phyloP scores from a whole-genome alignment of 2,888 invertebrate species.

The Corythucha ciliata region DNA sequence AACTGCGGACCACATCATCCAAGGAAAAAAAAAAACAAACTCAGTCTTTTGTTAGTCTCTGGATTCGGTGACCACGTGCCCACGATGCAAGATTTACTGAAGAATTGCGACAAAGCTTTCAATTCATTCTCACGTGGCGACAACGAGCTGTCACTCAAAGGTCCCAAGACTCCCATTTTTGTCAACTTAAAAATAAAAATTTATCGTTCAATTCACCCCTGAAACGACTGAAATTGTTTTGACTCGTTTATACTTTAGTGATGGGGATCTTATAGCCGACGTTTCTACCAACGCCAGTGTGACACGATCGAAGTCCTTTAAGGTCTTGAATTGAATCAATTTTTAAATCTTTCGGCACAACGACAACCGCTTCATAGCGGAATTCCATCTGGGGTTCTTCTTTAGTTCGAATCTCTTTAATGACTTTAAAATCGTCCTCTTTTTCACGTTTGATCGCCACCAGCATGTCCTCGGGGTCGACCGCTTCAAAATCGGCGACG shows the following conservation, averaged over 20 bases:
- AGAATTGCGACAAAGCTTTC: conserved; percentile 67
- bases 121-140: conserved; percentile 72
- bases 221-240: too few relatives aligned
- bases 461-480: conserved; percentile 83
- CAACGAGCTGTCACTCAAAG: conserved; percentile 56
- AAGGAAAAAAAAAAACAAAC: conserved; percentile 48
- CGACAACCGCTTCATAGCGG: conserved; percentile 71
- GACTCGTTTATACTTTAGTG: conserved; percentile 40
- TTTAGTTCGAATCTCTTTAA: conserved; percentile 65
- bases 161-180: conserved; percentile 56
- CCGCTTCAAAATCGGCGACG: conserved; percentile 70
- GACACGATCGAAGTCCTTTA: conserved; percentile 70
- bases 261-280: conserved; percentile 69
- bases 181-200: conserved; percentile 46
- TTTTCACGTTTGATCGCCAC: conserved; percentile 62
- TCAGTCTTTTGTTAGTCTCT: conserved; percentile 58
- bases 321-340: conserved; percentile 55
- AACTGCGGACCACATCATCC: too few relatives aligned
- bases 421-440: conserved; percentile 59
- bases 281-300: conserved; percentile 77
- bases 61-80: conserved; percentile 72
- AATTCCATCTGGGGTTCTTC: conserved; percentile 48
- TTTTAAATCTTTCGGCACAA: conserved; percentile 64
- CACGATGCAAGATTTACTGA: conserved; percentile 74
- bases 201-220: too few relatives aligned